phyloP scores from a whole-genome alignment of 2,888 invertebrate species.

The Neocrepidodera transversa region DNA sequence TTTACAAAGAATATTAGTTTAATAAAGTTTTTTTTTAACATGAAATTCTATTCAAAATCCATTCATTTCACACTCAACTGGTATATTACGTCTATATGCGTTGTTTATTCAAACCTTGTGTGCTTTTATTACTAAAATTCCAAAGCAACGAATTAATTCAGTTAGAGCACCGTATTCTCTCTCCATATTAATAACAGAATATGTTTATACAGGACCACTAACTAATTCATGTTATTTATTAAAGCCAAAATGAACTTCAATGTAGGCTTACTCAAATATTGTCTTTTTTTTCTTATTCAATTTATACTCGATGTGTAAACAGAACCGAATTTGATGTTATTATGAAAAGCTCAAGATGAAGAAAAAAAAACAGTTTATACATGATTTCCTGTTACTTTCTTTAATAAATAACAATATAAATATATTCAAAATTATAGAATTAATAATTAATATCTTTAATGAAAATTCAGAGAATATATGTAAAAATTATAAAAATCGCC shows the following conservation, averaged over 20 bases:
- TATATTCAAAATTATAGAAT: too few species aligned
- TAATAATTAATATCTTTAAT: too few species aligned
- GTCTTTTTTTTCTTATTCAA: not conserved
- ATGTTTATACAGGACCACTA: conserved; percentile 2
- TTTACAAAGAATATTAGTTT: too few species aligned
- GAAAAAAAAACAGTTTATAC: too few species aligned
- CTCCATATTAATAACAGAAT: not conserved
- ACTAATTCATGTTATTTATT: conserved; percentile 1
- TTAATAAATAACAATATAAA: too few species aligned
- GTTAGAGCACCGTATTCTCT: not conserved
- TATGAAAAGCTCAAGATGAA: not conserved
- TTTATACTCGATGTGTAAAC: not conserved
- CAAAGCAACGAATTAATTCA: not conserved
- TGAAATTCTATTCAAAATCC: too few species aligned
- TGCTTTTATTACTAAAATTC: not conserved
- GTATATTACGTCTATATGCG: too few species aligned
- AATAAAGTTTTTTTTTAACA: too few species aligned
- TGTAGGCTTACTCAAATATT: not conserved
- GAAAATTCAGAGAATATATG: too few species aligned
- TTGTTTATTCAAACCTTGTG: not conserved
- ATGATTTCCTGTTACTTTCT: too few species aligned
- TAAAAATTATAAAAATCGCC: too few species aligned
- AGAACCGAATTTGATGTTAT: not conserved
- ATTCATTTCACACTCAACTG: too few species aligned
- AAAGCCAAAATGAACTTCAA: not conserved